Base-by-base conservation (phyloP, 2,888 invertebrate species). In the Timema podura region DNA sequence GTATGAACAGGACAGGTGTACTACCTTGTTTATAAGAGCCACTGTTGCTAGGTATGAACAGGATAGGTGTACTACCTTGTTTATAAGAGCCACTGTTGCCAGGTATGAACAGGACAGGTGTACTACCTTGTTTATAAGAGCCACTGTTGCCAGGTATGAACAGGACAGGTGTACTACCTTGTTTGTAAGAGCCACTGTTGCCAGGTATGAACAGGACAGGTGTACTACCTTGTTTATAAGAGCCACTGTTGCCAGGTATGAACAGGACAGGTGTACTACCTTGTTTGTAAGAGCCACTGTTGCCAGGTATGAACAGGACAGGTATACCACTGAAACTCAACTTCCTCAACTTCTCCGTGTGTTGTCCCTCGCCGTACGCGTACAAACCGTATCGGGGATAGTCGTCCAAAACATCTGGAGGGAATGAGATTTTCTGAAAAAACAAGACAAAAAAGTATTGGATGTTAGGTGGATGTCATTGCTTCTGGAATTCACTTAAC, bases 61-160 rank as follows among this genome's bases (percentile, higher is more conserved):
- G 84, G 0, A 98, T 93, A 7, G 98, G 98, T 65, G 96, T 91
- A 0, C 98, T 98, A 78, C 86, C 93, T 87, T 96, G 96, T 82
- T 92, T 93, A 78, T 92, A 89, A 59, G 96, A 97, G 0, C 98
- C 98, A 64, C 91, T 91, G 83, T 96, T 98, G 11, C 98, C 98
- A 15, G 97, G 98, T 71, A 98, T 86, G 83, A 95, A 98, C 66
- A 98, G 84, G 0, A 98, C 93, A 7, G 98, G 98, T 65, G 96
- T 91, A 0, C 98, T 98, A 78, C 86, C 93, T 87, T 96, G 96
- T 82, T 92, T 93, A 78, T 92, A 89, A 59, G 96, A 97, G 0
- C 98, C 98, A 64, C 91, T 91, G 83, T 96, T 98, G 11, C 98
- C 98, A 15, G 97, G 98, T 71, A 98, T 86, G 83, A 95, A 98